Conservation (phyloP, 2,113 vertebrate genomes). For the Pavo muticus region DNA sequence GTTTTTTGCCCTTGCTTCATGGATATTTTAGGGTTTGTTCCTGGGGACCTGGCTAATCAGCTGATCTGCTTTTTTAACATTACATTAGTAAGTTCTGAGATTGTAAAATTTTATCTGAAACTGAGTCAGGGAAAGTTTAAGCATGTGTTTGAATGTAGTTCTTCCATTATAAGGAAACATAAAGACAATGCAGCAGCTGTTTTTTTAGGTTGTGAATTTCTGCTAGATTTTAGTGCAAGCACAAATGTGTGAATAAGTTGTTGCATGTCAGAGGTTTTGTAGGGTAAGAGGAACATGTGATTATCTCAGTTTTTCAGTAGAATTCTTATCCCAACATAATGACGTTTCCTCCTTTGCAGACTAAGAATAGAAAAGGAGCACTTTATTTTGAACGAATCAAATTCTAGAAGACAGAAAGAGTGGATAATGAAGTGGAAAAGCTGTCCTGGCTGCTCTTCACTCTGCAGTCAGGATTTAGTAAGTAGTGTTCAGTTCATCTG, state of each 20-base stretch:
- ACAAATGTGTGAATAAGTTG: background rate
- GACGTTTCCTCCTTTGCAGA: slow-evolving; percentile 58
- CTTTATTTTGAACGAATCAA: slow-evolving; percentile 34
- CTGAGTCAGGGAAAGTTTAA: background rate
- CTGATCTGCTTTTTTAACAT: background rate
- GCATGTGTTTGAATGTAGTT: background rate
- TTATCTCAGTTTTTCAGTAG: background rate
- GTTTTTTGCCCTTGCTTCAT: background rate
- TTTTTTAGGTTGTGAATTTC: background rate
- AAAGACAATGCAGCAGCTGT: background rate
- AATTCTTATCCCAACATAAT: background rate
- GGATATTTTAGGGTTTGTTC: background rate
- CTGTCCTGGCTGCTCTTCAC: slow-evolving; percentile 68
- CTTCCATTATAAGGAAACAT: background rate
- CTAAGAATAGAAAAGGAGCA: slow-evolving; percentile 70
- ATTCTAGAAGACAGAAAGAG: slow-evolving; percentile 71
- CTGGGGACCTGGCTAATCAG: background rate
- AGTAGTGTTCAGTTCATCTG: slow-evolving; percentile 63
- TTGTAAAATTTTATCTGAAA: background rate
- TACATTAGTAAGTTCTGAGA: background rate
- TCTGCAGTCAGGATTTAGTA: slow-evolving; percentile 79
- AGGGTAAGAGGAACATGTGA: background rate
- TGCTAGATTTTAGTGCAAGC: background rate
- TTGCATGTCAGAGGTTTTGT: background rate
- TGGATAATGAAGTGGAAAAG: slow-evolving; percentile 87